phyloP scores from a whole-genome alignment of 2,797 vertebrate species.

The Pelobates cultripes region DNA sequence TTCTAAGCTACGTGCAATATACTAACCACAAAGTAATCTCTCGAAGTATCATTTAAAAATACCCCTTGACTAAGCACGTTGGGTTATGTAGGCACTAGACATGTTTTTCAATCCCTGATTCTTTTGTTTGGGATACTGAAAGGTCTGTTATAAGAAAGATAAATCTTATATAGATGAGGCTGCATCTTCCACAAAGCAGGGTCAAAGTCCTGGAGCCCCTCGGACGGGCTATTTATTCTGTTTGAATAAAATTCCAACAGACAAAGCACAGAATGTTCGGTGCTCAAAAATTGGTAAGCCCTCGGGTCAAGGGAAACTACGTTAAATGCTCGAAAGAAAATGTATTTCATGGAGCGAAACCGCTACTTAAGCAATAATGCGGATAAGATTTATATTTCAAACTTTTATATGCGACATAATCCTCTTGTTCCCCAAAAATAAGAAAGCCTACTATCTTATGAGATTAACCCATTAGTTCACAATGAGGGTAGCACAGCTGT shows the following conservation, averaged over 20 bases:
- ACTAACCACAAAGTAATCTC: neutral
- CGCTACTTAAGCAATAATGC: conserved; percentile 91
- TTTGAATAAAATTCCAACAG: conserved; percentile 52
- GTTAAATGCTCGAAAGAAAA: conserved; percentile 78
- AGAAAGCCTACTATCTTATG: conserved; percentile 14
- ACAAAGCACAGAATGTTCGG: conserved; percentile 60
- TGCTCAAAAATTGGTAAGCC: conserved; percentile 81
- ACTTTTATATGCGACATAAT: conserved; percentile 58
- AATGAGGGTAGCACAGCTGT: neutral
- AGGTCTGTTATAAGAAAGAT: conserved; percentile 37
- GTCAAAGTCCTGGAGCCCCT: conserved; percentile 39
- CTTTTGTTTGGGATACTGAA: conserved; percentile 34
- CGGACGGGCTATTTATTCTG: conserved; percentile 47
- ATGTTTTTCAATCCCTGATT: conserved; percentile 1
- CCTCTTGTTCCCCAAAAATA: conserved; percentile 36
- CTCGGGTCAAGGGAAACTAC: conserved; percentile 85
- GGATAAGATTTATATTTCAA: conserved; percentile 87
- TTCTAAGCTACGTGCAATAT: neutral
- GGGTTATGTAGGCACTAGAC: neutral
- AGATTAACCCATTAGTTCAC: conserved; percentile 22
- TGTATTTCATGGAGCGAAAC: conserved; percentile 84
- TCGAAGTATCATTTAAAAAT: neutral
- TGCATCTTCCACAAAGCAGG: conserved; percentile 41
- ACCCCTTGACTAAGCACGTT: neutral
- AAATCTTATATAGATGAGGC: conserved; percentile 48